Base-by-base conservation (phyloP, 2,888 invertebrate genomes). In the Dendrolimus houi region DNA sequence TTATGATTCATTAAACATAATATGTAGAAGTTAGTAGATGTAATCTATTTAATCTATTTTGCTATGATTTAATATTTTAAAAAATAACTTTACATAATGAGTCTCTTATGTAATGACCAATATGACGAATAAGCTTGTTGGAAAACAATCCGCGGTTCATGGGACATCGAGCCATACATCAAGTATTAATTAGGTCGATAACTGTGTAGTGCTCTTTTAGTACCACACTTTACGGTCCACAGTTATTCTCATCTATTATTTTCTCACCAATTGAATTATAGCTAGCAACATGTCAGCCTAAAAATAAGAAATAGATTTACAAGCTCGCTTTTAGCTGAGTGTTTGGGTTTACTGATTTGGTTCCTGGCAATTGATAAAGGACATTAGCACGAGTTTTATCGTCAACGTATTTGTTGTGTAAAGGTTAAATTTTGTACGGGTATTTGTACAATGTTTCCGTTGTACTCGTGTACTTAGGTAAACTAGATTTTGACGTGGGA, bases 231-330 rank as follows among this genome's bases (percentile, higher is more conserved):
- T 63, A 66, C 65, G 63, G 64, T 67, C 67, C 64, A 67, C 61
- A 69, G 66, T 66, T 58, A 64, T 66, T 62, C 59, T 57, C 64
- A 60, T 68, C 59, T 54, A 69, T 71, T 67, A 69, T 63, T 65
- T 66, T 67, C 68, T 63, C 65, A 56, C 68, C 60, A 62, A 61
- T 66, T 64, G 64, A 70, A 64, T 67, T 67, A 66, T 64, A 58
- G 65, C 62, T 56, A 62, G 59, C 60, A 55, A 57, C 60, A 58
- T 61, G 64, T 63, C 64, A 62, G 56, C 64, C 62, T 67, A 64
- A 67, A 63, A 62, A 55, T 60, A 47, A 47, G 9, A 47, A 10
- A 41, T 55, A 7, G 59, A 58, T 58, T 56, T 55, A 9, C 59
- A 56, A 57, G 54, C 59, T 55, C 57, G 47, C 47, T 10, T 47